Base-by-base conservation (phyloP, 2,113 vertebrate genomes). In the Mustela lutreola region DNA sequence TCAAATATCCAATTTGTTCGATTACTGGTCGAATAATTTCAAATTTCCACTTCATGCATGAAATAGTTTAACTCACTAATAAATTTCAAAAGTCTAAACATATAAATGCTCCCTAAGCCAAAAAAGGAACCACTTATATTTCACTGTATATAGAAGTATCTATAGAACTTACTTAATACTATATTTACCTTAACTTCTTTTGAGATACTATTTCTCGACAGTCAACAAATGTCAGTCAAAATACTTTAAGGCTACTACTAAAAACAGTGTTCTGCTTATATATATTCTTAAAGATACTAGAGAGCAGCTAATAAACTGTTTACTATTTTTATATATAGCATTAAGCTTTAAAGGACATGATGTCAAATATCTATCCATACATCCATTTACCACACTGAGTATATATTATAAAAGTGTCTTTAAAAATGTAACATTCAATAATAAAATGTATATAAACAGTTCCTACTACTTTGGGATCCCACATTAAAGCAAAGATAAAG, bases 21-120 rank as follows among this genome's bases (percentile, higher is more conserved):
- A 82, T 63, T 88, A 88, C 24, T 73, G 36, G 58, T 56, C 58
- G 94, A 86, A 42, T 58, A 91, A 97, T 19, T 33, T 96, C 67
- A 84, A 80, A 91, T 83, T 89, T 95, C 42, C 31, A 90, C 39
- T 80, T 84, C 58, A 42, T 28, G 22, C 16, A 53, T 75, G 14
- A 95, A 97, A 84, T 36, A 79, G 19, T 92, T 94, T 63, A 89
- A 86, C 79, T 89, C 63, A 84, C 21, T 79, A 90, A 76, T 60
- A 73, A 76, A 87, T 67, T 94, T 89, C 45, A 93, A 93, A 87
- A 10, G 86, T 28, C 48, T 48, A 24, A 45, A 73, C 10, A 86
- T 62, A 31, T 50, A 45, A 39, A 53, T 71, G 89, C 80, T 53
- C 3, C 62, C 42, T 4, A 96, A 89, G 83, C 65, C 14, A 62